Evolutionary conservation across 2,888 invertebrate genomes (phyloP), one percentile per base, ranked within the genome.

Genomic region (Siphonodentalium dalli): DNA sequence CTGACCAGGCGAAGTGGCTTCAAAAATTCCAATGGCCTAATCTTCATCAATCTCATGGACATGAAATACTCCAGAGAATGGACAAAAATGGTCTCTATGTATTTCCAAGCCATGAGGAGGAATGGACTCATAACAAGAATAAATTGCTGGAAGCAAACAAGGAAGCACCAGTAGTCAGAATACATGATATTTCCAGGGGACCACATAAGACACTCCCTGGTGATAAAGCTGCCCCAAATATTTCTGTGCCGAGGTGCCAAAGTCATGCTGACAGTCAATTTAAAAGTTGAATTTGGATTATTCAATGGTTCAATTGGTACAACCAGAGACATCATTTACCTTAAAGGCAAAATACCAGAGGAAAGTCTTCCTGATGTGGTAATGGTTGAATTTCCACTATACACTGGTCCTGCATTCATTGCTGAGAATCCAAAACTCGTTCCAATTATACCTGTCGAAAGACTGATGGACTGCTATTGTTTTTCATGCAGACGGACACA

Each of bases 381-480:
- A 7, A 56, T 63, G 50, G 61, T 61, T n/a, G 18, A 50, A 23
- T 58, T 62, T 35, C 20, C 31, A 18, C 44, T 33, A 23, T 66
- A 66, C 31, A 56, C 54, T 13, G 66, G 65, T 28, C 64, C 66
- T 24, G 31, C 56, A 15, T 66, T 64, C 43, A 43, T 56, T 18
- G n/a, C 39, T 20, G n/a, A 33, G 24, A 18, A 50, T 7, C 48
- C 46, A 49, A 54, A 43, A 24, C 8, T 62, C n/a, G 52, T 65
- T n/a, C 65, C 65, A 15, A 58, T 65, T 41, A 40, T 62, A 28
- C 61, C 67, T 24, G 48, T 61, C 13, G 46, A 48, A 41, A 47
- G 60, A 39, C 43, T 43, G 43, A 11, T 61, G 9, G 65, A 65
- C 7, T 65, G 63, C 28, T 21, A 8, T 13, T 63, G 63, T 35